Evolutionary conservation across 2,113 vertebrate species (phyloP).

Genomic region (Hemiscyllium ocellatum): DNA sequence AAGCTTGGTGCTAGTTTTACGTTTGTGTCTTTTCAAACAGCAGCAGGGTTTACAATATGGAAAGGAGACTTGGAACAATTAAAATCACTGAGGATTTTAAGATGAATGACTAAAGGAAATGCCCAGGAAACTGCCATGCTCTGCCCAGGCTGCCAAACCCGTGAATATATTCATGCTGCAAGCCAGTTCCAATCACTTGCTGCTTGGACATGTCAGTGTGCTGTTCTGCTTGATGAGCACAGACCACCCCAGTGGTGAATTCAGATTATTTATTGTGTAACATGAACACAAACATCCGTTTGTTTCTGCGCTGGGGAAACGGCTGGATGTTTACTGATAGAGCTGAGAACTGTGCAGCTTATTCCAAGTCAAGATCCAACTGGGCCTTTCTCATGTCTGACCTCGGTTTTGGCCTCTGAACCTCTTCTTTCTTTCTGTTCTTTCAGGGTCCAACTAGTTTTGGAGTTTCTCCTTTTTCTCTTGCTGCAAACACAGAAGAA

Average conservation of each 20-base stretch:
- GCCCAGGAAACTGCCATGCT: not conserved
- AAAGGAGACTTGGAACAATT: not conserved
- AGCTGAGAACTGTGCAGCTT: not conserved
- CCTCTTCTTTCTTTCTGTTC: not conserved
- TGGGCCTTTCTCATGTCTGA: conserved; percentile 22
- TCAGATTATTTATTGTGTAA: conserved; percentile 31
- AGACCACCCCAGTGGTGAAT: conserved; percentile 29
- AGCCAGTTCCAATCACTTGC: conserved; percentile 28
- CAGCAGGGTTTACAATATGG: not conserved
- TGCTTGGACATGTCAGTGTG: not conserved
- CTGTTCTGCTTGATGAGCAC: conserved; percentile 1
- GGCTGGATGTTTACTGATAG: conserved; percentile 14
- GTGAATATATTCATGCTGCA: conserved; percentile 22
- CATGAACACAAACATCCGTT: conserved; percentile 30
- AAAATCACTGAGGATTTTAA: not conserved
- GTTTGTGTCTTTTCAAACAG: not conserved
- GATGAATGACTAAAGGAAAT: not conserved
- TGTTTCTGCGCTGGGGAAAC: conserved; percentile 9
- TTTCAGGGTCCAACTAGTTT: not conserved
- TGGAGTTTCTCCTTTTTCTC: conserved; percentile 14
- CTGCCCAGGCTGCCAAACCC: not conserved
- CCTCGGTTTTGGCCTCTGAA: not conserved
- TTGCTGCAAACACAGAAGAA: not conserved
- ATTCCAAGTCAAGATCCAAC: conserved; percentile 30
- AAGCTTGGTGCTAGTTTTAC: not conserved